phyloP scores from a whole-genome alignment of 2,797 vertebrate genomes.

The Propithecus perrieri region DNA sequence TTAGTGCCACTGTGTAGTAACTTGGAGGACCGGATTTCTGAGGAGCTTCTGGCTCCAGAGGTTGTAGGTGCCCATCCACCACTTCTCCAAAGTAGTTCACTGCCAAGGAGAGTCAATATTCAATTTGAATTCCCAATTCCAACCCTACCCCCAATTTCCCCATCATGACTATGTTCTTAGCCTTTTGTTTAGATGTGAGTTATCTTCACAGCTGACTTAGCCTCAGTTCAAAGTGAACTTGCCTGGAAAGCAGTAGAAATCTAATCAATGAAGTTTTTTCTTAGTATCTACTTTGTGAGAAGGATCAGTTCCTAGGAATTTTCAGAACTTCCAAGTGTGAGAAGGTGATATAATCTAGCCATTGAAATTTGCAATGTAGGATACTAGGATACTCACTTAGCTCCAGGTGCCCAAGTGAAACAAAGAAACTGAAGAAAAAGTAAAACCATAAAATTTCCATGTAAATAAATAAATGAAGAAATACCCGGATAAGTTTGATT shows the following conservation, averaged over 20 bases:
- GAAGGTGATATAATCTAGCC: neutral
- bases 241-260: conserved; percentile 2
- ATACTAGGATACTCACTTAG: neutral
- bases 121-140: conserved; percentile 8
- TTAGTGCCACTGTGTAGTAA: neutral
- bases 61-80: neutral
- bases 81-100: conserved; percentile 12
- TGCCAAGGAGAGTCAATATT: conserved; percentile 29
- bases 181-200: neutral
- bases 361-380: conserved; percentile 1
- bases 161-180: neutral
- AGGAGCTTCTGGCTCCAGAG: neutral
- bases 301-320: neutral
- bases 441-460: conserved; percentile 13
- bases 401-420: neutral
- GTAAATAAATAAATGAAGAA: conserved; percentile 70
- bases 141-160: neutral
- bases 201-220: conserved; percentile 2
- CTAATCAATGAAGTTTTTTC: neutral
- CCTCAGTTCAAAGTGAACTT: neutral
- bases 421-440: conserved; percentile 50
- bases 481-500: conserved; percentile 5
- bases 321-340: neutral
- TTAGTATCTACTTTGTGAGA: conserved; percentile 6
- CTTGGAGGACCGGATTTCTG: neutral